These are phyloP conservation scores for Halcyon smyrnensis DNA, from an alignment of 2,797 vertebrate species.

Conservation along the genomic window DNA sequence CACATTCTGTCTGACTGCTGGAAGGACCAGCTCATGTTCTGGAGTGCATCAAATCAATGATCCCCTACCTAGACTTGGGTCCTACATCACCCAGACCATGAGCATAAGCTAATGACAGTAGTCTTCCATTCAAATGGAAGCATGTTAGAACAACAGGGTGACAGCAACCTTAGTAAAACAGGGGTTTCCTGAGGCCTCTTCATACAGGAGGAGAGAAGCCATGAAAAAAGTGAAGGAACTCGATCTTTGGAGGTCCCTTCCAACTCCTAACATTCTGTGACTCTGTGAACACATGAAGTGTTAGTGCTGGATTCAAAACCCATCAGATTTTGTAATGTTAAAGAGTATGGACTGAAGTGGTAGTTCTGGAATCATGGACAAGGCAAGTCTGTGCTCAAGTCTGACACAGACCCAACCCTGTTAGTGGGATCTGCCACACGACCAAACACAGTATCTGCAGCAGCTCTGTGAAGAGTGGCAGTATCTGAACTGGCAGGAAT, in stretches of 20 bases:
- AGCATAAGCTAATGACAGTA: not conserved
- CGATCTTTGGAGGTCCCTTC: too few species aligned
- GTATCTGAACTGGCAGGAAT: not conserved
- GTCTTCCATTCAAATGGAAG: not conserved
- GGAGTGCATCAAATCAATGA: not conserved
- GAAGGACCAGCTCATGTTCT: not conserved
- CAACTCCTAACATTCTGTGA: too few species aligned
- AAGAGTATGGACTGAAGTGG: not conserved
- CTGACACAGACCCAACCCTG: not conserved
- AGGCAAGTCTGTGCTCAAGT: not conserved
- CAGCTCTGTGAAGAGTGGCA: not conserved
- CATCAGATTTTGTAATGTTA: not conserved
- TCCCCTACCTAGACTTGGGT: not conserved
- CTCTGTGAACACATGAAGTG: not conserved
- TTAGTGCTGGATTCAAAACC: not conserved
- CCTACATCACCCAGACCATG: not conserved
- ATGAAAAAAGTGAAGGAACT: not conserved
- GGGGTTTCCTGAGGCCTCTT: not conserved
- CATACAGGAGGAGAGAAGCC: not conserved
- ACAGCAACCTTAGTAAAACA: not conserved
- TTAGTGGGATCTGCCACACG: not conserved
- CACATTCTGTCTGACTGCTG: not conserved
- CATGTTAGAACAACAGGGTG: not conserved
- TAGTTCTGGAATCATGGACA: not conserved
- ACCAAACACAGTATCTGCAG: fast-evolving